Percentiles rank a stretch among this genome's conserved stretches.
These are phyloP conservation scores for Alcedo quadribrachys DNA, from an alignment of 2,797 vertebrate species.

Conservation along the genomic window DNA sequence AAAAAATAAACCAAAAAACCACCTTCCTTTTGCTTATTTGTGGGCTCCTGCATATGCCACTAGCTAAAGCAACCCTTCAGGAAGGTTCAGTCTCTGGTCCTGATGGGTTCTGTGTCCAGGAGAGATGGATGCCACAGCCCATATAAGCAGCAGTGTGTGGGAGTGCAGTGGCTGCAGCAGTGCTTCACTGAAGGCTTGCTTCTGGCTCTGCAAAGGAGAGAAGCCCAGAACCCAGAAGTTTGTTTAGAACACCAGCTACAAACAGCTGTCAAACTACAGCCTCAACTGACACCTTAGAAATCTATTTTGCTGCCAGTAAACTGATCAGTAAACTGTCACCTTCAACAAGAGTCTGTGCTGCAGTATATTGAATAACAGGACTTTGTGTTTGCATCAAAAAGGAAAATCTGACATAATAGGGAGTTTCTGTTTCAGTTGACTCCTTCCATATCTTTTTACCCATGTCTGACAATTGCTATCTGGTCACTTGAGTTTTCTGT, in stretches of 20 bases:
- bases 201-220: neutral
- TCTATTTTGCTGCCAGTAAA: neutral
- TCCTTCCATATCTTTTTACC: neutral
- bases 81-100: neutral
- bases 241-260: neutral
- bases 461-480: neutral
- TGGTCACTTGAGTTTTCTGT: neutral
- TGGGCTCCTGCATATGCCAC: neutral
- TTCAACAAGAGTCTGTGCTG: neutral
- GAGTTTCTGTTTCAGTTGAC: neutral
- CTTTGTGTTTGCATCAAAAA: neutral
- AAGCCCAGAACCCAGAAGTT: neutral
- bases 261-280: neutral
- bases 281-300: neutral
- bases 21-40: neutral
- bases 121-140: neutral
- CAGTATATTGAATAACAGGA: neutral
- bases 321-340: neutral
- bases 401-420: neutral
- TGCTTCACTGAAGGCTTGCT: neutral
- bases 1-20: neutral
- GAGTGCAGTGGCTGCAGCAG: neutral
- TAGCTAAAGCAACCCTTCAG: neutral
- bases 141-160: accelerated
- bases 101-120: neutral